Conservation (phyloP, 2,888 invertebrate genomes). For the Drosophila lutescens region DNA sequence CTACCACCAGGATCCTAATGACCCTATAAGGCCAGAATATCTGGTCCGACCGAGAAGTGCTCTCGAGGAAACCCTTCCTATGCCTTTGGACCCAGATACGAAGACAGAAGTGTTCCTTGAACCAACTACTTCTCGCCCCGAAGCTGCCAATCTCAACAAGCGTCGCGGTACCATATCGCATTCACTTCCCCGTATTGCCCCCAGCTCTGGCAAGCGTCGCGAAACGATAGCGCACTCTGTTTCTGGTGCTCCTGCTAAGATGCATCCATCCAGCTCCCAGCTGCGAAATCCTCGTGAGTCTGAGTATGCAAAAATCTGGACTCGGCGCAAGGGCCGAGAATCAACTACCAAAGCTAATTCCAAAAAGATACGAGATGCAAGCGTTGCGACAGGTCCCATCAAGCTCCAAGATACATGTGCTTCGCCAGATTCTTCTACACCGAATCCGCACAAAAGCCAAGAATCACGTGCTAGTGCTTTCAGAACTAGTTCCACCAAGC, state of each 20-base stretch:
- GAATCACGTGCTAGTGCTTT: too few relatives aligned
- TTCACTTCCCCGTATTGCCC: background rate
- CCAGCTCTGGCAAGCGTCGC: background rate
- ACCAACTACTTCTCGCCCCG: background rate
- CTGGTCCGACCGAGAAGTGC: background rate
- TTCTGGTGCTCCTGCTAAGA: background rate
- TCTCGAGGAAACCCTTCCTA: background rate
- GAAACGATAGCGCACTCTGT: background rate
- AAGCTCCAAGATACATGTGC: background rate
- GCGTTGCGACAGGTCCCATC: too few relatives aligned
- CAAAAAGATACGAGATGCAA: background rate
- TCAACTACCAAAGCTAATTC: background rate
- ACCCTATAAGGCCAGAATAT: background rate
- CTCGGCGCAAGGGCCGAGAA: background rate
- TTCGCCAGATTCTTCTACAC: too few relatives aligned
- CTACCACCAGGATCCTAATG: background rate
- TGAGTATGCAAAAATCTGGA: background rate
- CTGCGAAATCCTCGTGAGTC: background rate
- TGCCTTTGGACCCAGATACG: too few relatives aligned
- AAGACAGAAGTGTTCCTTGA: too few relatives aligned
- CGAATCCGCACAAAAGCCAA: background rate
- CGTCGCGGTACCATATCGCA: background rate
- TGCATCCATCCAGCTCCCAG: background rate
- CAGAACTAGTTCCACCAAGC: background rate
- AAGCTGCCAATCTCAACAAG: background rate